phyloP scores from a whole-genome alignment of 2,888 invertebrate species.

The Lymantria dispar region DNA sequence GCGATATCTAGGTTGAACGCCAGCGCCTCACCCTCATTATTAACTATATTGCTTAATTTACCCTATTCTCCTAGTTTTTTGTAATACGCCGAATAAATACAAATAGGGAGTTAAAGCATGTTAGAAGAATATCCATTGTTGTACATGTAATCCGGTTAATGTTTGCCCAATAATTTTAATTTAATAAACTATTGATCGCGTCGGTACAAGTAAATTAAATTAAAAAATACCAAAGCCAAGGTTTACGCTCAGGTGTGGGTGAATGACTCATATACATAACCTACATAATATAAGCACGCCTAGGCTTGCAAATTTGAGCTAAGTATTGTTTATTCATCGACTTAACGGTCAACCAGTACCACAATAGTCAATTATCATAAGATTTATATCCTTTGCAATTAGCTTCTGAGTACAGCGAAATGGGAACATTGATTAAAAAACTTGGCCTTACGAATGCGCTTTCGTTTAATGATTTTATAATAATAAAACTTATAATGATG shows the following conservation, averaged over 20 bases:
- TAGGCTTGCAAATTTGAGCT: constrained; percentile 11
- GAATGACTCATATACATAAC: background rate
- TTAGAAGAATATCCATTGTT: no score
- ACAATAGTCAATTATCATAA: constrained; percentile 22
- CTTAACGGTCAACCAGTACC: constrained; percentile 3
- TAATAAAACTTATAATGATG: no score
- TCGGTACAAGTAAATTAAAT: background rate
- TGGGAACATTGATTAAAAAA: constrained; percentile 20
- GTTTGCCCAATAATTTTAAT: background rate
- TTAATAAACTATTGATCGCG: background rate
- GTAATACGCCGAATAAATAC: no score
- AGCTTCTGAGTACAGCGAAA: constrained; percentile 20
- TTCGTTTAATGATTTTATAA: no score
- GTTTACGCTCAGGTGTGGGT: background rate
- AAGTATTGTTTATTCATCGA: constrained; percentile 10
- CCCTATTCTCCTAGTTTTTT: no score
- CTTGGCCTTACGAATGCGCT: background rate
- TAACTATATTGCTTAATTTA: no score
- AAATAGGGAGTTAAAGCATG: no score
- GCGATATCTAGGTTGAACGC: no score
- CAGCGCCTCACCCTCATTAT: no score
- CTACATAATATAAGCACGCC: background rate
- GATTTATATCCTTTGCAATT: constrained; percentile 15
- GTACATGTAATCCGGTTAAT: background rate
- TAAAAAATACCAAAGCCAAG: background rate